Evolutionary conservation across 2,888 invertebrate genomes (phyloP).

Genomic region (Camptogramma bilineatum): DNA sequence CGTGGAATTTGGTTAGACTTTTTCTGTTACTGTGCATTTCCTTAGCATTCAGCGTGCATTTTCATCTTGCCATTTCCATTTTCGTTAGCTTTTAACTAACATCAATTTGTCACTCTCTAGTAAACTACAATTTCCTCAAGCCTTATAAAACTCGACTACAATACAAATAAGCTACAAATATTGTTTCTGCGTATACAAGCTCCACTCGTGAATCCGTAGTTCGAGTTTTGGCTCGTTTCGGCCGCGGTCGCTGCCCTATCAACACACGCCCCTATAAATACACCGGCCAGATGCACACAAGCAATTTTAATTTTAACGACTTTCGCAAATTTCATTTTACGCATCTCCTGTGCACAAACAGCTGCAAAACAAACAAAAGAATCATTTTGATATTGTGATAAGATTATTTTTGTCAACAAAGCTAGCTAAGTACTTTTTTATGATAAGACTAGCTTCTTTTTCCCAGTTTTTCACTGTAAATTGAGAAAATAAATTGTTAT

Average conservation of each 20-base stretch:
- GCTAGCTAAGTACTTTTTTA: too few species aligned
- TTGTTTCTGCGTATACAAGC: slow-evolving; percentile 26
- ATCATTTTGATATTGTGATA: neutral
- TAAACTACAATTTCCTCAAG: neutral
- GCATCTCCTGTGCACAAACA: slow-evolving; percentile 31
- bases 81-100: neutral
- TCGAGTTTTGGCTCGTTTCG: slow-evolving; percentile 47
- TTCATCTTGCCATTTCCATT: too few species aligned
- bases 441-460: too few species aligned
- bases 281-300: slow-evolving; percentile 70
- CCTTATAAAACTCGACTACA: neutral
- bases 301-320: slow-evolving; percentile 64
- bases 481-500: too few species aligned
- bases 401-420: too few species aligned
- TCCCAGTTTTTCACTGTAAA: too few species aligned
- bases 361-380: slow-evolving; percentile 23
- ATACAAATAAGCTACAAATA: slow-evolving; percentile 16
- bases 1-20: too few species aligned
- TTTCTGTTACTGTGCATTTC: too few species aligned
- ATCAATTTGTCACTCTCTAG: neutral
- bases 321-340: slow-evolving; percentile 57
- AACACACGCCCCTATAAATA: slow-evolving; percentile 75
- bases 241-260: slow-evolving; percentile 54
- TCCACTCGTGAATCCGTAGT: slow-evolving; percentile 30
- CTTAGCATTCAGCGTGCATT: too few species aligned